Base-by-base conservation (phyloP, 2,888 invertebrate species). In the Ferrisia virgata region DNA sequence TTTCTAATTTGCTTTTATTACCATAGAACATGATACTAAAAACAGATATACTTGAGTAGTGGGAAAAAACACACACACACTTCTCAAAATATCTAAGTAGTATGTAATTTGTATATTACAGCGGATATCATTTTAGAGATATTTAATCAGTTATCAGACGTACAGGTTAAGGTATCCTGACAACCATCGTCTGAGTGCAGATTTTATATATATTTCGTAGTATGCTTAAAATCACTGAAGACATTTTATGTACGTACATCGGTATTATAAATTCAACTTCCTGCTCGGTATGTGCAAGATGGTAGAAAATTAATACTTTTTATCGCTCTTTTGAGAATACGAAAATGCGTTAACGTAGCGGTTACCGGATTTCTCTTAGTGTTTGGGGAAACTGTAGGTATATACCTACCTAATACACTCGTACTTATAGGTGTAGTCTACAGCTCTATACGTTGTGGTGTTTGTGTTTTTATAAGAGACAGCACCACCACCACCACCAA, bases 221-320 rank as follows among this genome's bases (percentile, higher is more conserved):
- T 8, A 2, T 53, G 22, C 22, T 22, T 22, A 28, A 72, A 72
- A 31, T 72, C 72, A 33, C 72, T 33, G n/a, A 64, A 13, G 13
- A 43, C 39, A 39, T 5, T 11, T 9, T 43, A 2, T 43, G 13
- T 13, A 15, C 43, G 13, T 36, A 6, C 8, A 36, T 4, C n/a
- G n/a, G 18, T 18, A 18, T 8, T 11, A 28, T 28, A 25, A 64
- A 25, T 3, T 8, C 58, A 11, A 33, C 72, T 72, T 72, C 72
- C 72, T 72, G 33, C 28, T 64, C 5, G n/a, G 33, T 0, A 40
- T 8, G 13, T 18, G 18, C 18, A 72, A 72, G 72, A 31, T 33
- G 72, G 33, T 72, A 25, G 72, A 72, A 72, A 72, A 72, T 72
- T 72, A 72, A 72, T 72, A 72, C 72, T 72, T 72, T 72, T 72